Evolutionary conservation across 2,113 vertebrate genomes (phyloP).

Genomic region (Tyto alba): DNA sequence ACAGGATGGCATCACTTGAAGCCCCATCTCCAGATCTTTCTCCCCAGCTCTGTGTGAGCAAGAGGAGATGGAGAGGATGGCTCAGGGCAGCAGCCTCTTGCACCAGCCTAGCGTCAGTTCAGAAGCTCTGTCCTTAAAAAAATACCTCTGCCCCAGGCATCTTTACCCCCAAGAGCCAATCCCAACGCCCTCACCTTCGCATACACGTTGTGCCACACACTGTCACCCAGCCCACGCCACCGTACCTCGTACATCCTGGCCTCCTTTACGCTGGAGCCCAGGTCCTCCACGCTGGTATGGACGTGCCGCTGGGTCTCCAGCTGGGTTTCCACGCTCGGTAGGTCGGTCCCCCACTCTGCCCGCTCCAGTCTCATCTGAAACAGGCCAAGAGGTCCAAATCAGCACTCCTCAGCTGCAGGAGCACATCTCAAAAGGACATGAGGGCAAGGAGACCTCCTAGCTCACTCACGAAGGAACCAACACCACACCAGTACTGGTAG

Average conservation of each 20-base stretch:
- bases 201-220: rapidly evolving
- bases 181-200: background rate
- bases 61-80: background rate
- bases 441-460: background rate
- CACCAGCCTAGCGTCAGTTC: background rate
- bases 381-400: background rate
- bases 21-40: background rate
- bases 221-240: background rate
- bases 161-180: background rate
- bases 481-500: rapidly evolving
- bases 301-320: conserved; percentile 85
- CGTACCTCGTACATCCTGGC: conserved; percentile 86
- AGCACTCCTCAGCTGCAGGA: background rate
- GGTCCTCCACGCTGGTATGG: conserved; percentile 86
- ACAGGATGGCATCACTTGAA: background rate
- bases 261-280: conserved; percentile 87
- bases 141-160: background rate
- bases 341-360: conserved; percentile 92
- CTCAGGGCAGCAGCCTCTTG: background rate
- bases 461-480: background rate
- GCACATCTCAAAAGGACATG: rapidly evolving
- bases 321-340: conserved; percentile 89
- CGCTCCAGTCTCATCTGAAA: conserved; percentile 86
- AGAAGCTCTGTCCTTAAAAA: background rate
- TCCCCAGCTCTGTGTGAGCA: background rate